These are phyloP conservation scores for Leptodactylus fallax DNA, from an alignment of 2,797 vertebrate genomes.

Conservation along the genomic window DNA sequence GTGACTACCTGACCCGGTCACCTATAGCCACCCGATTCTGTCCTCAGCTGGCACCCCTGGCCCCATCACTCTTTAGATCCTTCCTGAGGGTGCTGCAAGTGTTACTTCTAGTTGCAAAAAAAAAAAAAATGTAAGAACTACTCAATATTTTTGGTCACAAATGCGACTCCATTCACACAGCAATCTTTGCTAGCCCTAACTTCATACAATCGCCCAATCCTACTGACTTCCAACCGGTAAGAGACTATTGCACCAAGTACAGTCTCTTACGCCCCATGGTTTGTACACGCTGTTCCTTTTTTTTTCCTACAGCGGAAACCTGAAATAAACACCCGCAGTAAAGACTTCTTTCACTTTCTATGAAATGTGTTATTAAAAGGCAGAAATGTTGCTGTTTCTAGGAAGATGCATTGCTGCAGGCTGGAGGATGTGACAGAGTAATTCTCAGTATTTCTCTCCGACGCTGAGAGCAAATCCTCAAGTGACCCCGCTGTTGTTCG, in stretches of 20 bases:
- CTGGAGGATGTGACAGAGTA: conserved; percentile 46
- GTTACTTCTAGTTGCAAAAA: no score
- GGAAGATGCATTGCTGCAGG: conserved; percentile 23
- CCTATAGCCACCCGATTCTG: no score
- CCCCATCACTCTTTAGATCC: no score
- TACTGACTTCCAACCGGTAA: not conserved
- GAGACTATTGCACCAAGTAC: not conserved
- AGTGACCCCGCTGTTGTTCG: conserved; percentile 27
- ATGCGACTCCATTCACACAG: no score
- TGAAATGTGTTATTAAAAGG: conserved; percentile 31
- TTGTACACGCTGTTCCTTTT: no score
- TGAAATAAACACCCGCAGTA: conserved; percentile 1
- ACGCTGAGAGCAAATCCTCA: conserved; percentile 35
- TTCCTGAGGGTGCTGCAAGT: no score
- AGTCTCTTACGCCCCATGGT: not conserved
- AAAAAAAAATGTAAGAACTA: no score
- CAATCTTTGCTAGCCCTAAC: no score
- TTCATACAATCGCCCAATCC: not conserved
- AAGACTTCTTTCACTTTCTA: conserved; percentile 43
- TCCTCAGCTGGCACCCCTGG: no score
- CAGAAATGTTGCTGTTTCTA: conserved; percentile 28
- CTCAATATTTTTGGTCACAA: no score
- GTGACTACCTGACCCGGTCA: no score
- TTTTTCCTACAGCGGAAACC: not conserved
- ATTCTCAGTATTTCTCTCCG: conserved; percentile 43